Evolutionary conservation across 1,140 invertebrate species (phyloP), one percentile per base, ranked within the genome.

Genomic region (Harpegnathos saltator): DNA sequence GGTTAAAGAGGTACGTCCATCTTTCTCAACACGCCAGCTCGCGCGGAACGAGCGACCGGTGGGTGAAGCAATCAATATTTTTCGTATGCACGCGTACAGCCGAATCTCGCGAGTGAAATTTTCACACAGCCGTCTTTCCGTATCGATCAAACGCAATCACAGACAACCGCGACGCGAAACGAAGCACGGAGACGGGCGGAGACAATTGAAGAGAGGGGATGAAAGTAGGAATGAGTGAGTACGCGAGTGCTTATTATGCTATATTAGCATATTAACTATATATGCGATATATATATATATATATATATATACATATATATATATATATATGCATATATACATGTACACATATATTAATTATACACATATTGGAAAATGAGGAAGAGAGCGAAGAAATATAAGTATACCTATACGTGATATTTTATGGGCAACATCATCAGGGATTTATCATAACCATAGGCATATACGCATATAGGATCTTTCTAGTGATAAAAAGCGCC

Each of bases 361-460:
- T 78, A 85, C 75, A 87, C 66, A 71, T 73, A 87, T 84, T 90
- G 80, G 68, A 85, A 81, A 75, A 29, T 86, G 63, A 90, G 56
- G 61, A 65, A 78, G 81, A 81, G 65, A 74, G 73, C 59, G 66
- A 68, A 73, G 83, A 83, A 72, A 85, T 88, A 87, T 88, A 89
- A 83, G 85, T 87, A 88, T 87, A 90, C 83, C 66, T 86, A 88
- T 89, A 91, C 89, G 92, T 92, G 92, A 94, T 93, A 93, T 93
- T 93, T 89, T 91, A 91, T 88, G 90, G 88, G 88, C 54, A 91
- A 93, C 89, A 92, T 92, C 92, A 94, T 93, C 92, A 94, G 92
- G 91, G 91, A 93, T 81, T 89, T 59, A 33, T 80, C 85, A 83
- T 86, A 89, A 90, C 72, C 83, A 88, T 85, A 90, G 82, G 66